Percentiles rank a stretch among this genome's conserved stretches.
Conservation (phyloP, 2,797 vertebrate species). For the Triplophysa bombifrons region DNA sequence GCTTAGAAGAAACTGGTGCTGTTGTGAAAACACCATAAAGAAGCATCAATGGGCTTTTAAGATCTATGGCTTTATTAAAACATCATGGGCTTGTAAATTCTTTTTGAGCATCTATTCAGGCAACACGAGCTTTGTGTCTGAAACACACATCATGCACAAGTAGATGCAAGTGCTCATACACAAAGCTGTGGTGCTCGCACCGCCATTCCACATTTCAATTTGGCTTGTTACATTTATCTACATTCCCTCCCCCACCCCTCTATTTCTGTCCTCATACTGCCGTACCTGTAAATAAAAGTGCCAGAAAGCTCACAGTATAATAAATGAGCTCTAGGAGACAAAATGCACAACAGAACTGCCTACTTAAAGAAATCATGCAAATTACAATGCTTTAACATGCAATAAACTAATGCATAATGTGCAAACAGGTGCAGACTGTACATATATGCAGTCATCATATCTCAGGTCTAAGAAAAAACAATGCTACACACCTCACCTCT, state of each 20-base stretch:
- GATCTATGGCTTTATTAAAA: neutral
- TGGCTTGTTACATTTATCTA: neutral
- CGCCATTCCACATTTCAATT: neutral
- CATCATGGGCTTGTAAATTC: constrained; percentile 15
- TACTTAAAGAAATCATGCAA: constrained; percentile 52
- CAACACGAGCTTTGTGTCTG: constrained; percentile 5
- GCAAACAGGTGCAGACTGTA: constrained; percentile 54
- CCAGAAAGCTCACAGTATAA: constrained; percentile 29
- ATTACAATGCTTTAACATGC: constrained; percentile 47
- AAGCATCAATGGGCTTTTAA: constrained; percentile 8
- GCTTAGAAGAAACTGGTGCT: constrained; percentile 5
- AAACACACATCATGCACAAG: neutral
- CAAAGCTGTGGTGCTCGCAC: neutral
- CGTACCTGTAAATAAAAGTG: constrained; percentile 8
- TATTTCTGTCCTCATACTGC: neutral
- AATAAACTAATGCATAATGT: constrained; percentile 34
- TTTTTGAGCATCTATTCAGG: constrained; percentile 19
- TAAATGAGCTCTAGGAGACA: constrained; percentile 17
- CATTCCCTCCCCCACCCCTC: neutral
- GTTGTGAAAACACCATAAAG: constrained; percentile 27
- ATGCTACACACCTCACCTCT: constrained; percentile 63
- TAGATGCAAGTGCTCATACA: neutral
- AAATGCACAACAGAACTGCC: constrained; percentile 34
- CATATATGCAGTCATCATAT: constrained; percentile 43
- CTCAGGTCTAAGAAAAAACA: constrained; percentile 39